Base-by-base conservation (phyloP, 2,888 invertebrate species). In the Gibbula magus region DNA sequence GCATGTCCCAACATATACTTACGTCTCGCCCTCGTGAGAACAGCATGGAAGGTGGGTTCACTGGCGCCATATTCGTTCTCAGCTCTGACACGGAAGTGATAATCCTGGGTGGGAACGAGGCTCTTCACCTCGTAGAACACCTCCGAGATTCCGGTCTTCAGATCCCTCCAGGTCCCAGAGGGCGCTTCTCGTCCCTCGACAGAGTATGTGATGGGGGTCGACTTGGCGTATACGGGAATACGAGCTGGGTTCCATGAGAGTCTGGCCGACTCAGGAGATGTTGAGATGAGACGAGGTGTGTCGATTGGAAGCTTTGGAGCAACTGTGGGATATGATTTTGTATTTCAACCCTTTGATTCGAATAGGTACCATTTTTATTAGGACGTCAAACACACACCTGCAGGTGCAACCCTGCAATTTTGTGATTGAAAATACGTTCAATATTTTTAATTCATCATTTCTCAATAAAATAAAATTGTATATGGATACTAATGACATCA, bases 21-120 rank as follows among this genome's bases (percentile, higher is more conserved):
- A 88, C 89, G 84, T 84, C 84, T 87, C 25, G 85, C 80, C 79
- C 89, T 87, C 73, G 86, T 88, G n/a, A 91, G 83, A 0, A 87
- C 86, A 1, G 97, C 97, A 91, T 96, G 97, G 1, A 99, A 97
- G 79, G 98, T 98, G 0, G 99, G 98, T 91, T 99, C 99, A 93
- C 98, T 98, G 84, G 98, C 95, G 70, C 99, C 99, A 92, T 96
- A 97, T 93, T 97, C 97, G 93, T 99, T 99, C 92, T 98, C 98
- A 2, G 99, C 99, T 52, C 98, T 95, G 51, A 99, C 95, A 83
- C 99, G 95, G 94, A 99, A 98, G 93, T 96, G 96, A 94, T 99
- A 99, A 93, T 99, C 98, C 85, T 96, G 95, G 94, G 97, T 97
- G 0, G 99, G 97, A 90, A 97, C 96, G 84, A 99, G 84, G 25